A percentile compares a stretch with the other conserved stretches of the same genome.
Evolutionary conservation across 2,888 invertebrate species (phyloP).

Genomic region (Dasypolia templi): DNA sequence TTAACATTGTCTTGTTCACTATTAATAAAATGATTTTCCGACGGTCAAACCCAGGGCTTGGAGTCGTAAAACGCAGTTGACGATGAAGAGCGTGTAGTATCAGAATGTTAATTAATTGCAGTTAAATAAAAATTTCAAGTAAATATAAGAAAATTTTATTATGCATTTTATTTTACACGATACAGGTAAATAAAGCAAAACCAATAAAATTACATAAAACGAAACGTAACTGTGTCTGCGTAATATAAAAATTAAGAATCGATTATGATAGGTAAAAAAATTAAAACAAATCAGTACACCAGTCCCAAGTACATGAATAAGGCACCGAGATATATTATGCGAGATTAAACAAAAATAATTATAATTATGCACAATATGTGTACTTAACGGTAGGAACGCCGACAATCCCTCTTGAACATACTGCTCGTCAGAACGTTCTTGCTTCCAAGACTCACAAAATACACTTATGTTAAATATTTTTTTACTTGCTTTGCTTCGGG

Average conservation of each 20-base stretch:
- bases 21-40: background rate
- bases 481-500: conserved; percentile 72
- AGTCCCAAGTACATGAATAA: conserved; percentile 30
- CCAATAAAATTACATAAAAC: conserved; percentile 19
- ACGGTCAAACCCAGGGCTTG: background rate
- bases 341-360: conserved; percentile 47
- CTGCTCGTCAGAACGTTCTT: conserved; percentile 10
- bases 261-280: conserved; percentile 37
- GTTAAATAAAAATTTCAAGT: conserved; percentile 38
- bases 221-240: conserved; percentile 11
- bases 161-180: conserved; percentile 35
- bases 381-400: conserved; percentile 60
- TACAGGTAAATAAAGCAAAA: conserved; percentile 33
- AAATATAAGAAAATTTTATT: conserved; percentile 51
- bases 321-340: conserved; percentile 60
- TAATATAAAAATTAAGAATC: conserved; percentile 11
- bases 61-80: background rate
- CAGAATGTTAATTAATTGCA: background rate
- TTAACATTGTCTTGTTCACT: background rate
- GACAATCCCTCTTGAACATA: conserved; percentile 31
- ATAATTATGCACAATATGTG: conserved; percentile 66
- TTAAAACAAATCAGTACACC: conserved; percentile 16
- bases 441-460: conserved; percentile 32
- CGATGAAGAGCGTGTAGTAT: background rate
- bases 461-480: conserved; percentile 10